These are phyloP conservation scores for Monomorium pharaonis DNA, from an alignment of 1,140 invertebrate genomes.

Conservation along the genomic window DNA sequence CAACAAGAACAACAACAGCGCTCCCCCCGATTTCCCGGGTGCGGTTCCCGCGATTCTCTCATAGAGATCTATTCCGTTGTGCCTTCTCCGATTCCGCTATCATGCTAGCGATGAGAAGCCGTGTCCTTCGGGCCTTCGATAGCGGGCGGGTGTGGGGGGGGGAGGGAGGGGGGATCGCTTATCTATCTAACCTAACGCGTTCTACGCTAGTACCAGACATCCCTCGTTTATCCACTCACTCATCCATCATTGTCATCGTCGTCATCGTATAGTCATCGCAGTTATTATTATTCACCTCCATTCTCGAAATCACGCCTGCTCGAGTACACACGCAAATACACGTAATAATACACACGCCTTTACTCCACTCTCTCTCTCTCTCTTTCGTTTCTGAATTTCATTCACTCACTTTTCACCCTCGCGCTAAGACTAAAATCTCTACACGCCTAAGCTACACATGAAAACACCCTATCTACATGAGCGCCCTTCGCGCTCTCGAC, in stretches of 20 bases:
- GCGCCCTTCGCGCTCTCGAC: conserved; percentile 66
- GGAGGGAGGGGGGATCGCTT: conserved; percentile 69
- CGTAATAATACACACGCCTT: not conserved
- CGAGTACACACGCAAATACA: conserved; percentile 4
- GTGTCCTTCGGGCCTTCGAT: conserved; percentile 34
- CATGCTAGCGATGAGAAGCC: not conserved
- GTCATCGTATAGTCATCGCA: conserved; percentile 59
- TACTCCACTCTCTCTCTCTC: conserved; percentile 28
- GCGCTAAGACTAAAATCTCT: conserved; percentile 83
- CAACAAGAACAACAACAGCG: conserved; percentile 84
- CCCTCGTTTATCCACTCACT: conserved; percentile 61
- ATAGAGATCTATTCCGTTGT: not conserved
- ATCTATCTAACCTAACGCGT: conserved; percentile 77
- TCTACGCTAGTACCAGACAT: conserved; percentile 74
- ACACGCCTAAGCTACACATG: conserved; percentile 84
- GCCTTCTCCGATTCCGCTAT: not conserved
- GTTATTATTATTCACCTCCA: conserved; percentile 64
- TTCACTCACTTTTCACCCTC: conserved; percentile 66
- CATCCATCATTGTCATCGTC: conserved; percentile 66
- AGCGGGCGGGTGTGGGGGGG: conserved; percentile 38
- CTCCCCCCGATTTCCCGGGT: conserved; percentile 68
- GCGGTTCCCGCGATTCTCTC: conserved; percentile 9
- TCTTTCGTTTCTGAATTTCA: not conserved
- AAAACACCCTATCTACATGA: conserved; percentile 85
- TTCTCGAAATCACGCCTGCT: conserved; percentile 62